Base-by-base conservation (phyloP, 2,113 vertebrate species). In the Chauna torquata region DNA sequence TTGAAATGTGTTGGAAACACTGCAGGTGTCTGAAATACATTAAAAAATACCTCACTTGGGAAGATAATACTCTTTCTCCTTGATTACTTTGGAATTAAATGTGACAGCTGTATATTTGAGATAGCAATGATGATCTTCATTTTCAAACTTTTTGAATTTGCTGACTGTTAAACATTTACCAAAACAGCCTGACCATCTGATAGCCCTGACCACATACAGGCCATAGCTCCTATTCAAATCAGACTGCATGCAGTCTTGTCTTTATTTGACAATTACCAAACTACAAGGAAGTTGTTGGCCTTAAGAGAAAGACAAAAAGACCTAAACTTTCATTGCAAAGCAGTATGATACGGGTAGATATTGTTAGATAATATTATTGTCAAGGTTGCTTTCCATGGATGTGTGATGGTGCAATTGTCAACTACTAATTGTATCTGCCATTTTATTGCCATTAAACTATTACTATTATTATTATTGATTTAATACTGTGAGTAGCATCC, bases 91-190 rank as follows among this genome's bases (percentile, higher is more conserved):
- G 68, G 25, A 93, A 81, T 58, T 81, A 86, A 93, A 77, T 38
- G 16, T 86, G 92, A 66, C 58, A 75, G 42, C 17, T 88, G 45
- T 83, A 36, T 92, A 84, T 96, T 97, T 94, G 92, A 88, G 75
- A 95, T 92, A 72, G 47, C n/a, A 2, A 1, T 2, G 1, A 40
- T 70, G 18, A 78, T 71, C 59, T 91, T 68, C 1, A 34, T 84
- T 76, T 86, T 78, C 69, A 83, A 70, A 78, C 9, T 57, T 77
- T 77, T 77, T 34, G 69, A 19, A 75, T 94, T 81, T 78, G 16
- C 71, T 88, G 83, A 66, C 30, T 50, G 69, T 42, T 66, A 50
- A 93, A 92, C 16, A 62, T 81, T 94, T 90, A 81, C 40, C 54
- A 77, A 49, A 88, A 77, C 30, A 72, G 16, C 18, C 19, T 66